These are phyloP conservation scores for Cylindroiulus punctatus DNA, from an alignment of 2,888 invertebrate genomes.

Conservation along the genomic window DNA sequence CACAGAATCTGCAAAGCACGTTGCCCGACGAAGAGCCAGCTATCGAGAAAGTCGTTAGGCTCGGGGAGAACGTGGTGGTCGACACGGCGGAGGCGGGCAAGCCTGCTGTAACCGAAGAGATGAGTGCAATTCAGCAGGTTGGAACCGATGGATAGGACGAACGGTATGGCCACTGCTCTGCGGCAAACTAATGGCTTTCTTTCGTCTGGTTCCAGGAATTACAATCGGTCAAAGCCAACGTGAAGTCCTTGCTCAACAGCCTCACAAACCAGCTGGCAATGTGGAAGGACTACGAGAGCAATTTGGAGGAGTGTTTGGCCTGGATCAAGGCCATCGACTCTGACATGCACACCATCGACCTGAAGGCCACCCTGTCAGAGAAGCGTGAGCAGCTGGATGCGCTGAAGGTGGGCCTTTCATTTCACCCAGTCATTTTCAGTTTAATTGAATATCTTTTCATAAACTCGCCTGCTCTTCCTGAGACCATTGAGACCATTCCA, in stretches of 20 bases:
- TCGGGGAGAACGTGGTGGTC: conserved; percentile 91
- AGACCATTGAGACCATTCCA: no score
- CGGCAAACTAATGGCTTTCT: conserved; percentile 22
- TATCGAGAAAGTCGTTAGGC: conserved; percentile 79
- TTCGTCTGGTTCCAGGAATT: conserved; percentile 67
- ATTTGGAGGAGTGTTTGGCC: conserved; percentile 83
- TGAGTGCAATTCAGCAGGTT: conserved; percentile 87
- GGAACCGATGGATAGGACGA: background rate
- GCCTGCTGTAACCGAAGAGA: conserved; percentile 84
- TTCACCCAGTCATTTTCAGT: no score
- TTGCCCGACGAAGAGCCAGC: conserved; percentile 86
- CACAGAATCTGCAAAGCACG: conserved; percentile 70
- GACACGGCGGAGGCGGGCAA: conserved; percentile 86
- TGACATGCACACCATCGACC: conserved; percentile 85
- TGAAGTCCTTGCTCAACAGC: conserved; percentile 82
- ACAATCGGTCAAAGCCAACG: conserved; percentile 79
- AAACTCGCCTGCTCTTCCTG: no score
- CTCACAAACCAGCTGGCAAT: conserved; percentile 72
- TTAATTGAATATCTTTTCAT: no score
- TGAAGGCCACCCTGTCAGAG: conserved; percentile 82
- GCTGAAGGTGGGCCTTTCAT: conserved; percentile 46
- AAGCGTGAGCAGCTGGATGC: conserved; percentile 68
- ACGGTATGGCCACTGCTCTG: conserved; percentile 42
- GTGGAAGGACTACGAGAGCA: conserved; percentile 90
- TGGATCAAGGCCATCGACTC: conserved; percentile 92